phyloP scores from a whole-genome alignment of 2,113 vertebrate species.

The Climacteris rufus region DNA sequence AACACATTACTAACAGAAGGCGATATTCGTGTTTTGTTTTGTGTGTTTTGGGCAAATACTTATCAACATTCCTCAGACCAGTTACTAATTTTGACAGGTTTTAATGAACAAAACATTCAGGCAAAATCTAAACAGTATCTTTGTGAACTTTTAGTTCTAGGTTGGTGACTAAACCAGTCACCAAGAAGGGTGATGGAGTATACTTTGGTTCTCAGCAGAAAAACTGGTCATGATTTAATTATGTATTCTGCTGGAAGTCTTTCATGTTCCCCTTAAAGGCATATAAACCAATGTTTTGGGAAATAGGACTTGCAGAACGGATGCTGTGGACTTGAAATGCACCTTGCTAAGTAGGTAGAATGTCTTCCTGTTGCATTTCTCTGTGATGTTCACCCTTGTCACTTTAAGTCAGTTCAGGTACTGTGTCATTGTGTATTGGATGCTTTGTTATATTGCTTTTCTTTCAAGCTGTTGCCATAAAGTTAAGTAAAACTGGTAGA shows the following conservation, averaged over 20 bases:
- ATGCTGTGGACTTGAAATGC: background rate
- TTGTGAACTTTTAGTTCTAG: background rate
- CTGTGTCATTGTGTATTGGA: background rate
- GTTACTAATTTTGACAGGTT: background rate
- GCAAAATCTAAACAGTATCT: background rate
- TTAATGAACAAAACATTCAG: background rate
- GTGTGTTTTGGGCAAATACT: background rate
- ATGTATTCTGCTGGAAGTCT: background rate
- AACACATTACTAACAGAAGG: background rate
- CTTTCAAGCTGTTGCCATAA: background rate
- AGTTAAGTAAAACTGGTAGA: background rate
- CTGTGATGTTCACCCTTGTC: background rate
- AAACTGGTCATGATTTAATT: background rate
- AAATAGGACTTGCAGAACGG: background rate
- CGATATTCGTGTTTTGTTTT: fast-evolving
- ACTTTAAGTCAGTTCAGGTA: background rate
- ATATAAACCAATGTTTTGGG: fast-evolving
- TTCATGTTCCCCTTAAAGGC: background rate
- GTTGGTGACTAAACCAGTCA: background rate
- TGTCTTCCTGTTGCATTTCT: background rate
- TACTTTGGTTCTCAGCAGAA: background rate
- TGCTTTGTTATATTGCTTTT: background rate
- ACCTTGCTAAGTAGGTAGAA: background rate
- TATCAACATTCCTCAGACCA: background rate
- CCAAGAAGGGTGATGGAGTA: fast-evolving